Evolutionary conservation across 2,888 invertebrate genomes (phyloP).

Genomic region (Dryobota labecula): DNA sequence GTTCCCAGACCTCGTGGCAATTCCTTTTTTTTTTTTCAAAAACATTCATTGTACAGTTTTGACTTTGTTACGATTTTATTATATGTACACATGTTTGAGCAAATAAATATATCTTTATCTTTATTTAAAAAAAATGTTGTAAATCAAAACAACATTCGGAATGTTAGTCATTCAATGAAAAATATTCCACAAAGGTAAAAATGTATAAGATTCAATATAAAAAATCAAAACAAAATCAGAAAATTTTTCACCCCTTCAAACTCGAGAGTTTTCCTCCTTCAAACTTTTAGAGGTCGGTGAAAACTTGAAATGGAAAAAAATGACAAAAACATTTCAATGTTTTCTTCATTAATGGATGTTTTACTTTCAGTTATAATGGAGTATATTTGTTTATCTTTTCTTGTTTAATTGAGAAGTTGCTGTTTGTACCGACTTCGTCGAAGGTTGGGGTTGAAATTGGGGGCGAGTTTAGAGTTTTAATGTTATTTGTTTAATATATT

Average conservation of each 20-base stretch:
- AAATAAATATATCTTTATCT: too few relatives aligned
- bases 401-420: slow-evolving; percentile 59
- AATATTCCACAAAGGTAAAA: background rate
- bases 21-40: too few relatives aligned
- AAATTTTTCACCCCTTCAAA: slow-evolving; percentile 2
- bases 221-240: slow-evolving; percentile 6
- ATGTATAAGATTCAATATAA: background rate
- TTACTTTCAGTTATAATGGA: slow-evolving; percentile 57
- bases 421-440: slow-evolving; percentile 38
- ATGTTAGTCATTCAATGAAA: too few relatives aligned
- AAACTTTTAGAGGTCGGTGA: slow-evolving; percentile 38
- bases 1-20: too few relatives aligned
- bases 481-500: slow-evolving; percentile 45
- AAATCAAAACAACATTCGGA: too few relatives aligned
- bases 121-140: too few relatives aligned
- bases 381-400: slow-evolving; percentile 52
- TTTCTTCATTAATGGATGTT: slow-evolving; percentile 59
- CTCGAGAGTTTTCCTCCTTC: slow-evolving; percentile 6
- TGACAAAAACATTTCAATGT: slow-evolving; percentile 39
- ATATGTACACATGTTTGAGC: too few relatives aligned
- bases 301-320: slow-evolving; percentile 41
- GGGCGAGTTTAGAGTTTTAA: slow-evolving; percentile 36
- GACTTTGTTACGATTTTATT: too few relatives aligned
- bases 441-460: slow-evolving; percentile 27
- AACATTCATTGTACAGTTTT: too few relatives aligned